Percentiles rank a stretch among this genome's conserved stretches.
Conservation (phyloP, 1,140 invertebrate genomes). For the Aphelenchoides besseyi region DNA sequence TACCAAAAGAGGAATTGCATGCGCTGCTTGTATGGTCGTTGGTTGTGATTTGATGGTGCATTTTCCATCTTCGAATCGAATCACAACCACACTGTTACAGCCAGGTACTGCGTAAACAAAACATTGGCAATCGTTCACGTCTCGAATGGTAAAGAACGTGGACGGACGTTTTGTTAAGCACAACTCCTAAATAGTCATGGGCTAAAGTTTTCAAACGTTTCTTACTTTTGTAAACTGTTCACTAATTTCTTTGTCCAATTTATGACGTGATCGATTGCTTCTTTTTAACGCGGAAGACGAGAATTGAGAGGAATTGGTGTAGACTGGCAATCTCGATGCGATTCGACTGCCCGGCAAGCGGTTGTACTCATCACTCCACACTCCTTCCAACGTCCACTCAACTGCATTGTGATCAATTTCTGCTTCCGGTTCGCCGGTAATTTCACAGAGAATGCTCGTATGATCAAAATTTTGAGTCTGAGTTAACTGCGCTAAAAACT, state of each 20-base stretch:
- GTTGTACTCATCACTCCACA: constrained; percentile 8
- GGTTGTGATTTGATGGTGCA: neutral
- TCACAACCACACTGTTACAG: neutral
- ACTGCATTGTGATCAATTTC: constrained; percentile 16
- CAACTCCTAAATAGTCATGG: neutral
- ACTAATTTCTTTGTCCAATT: constrained; percentile 16
- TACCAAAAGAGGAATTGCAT: constrained; percentile 3
- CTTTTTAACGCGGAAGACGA: neutral
- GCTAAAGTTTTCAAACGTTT: no score
- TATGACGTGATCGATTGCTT: neutral
- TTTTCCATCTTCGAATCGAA: neutral
- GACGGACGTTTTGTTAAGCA: neutral
- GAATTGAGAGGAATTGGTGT: neutral
- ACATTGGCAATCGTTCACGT: constrained; percentile 2
- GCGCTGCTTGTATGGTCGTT: neutral
- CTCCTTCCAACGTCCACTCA: constrained; percentile 7
- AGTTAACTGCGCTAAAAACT: neutral
- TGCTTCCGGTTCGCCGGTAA: constrained; percentile 8
- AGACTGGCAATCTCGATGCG: constrained; percentile 11
- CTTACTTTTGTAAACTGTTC: constrained; percentile 14
- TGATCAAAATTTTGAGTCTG: neutral
- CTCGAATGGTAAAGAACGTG: neutral
- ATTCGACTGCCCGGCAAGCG: neutral
- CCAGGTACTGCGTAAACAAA: neutral
- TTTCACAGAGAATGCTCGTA: neutral